Evolutionary conservation across 2,888 invertebrate species (phyloP).

Genomic region (Andricus curvator): DNA sequence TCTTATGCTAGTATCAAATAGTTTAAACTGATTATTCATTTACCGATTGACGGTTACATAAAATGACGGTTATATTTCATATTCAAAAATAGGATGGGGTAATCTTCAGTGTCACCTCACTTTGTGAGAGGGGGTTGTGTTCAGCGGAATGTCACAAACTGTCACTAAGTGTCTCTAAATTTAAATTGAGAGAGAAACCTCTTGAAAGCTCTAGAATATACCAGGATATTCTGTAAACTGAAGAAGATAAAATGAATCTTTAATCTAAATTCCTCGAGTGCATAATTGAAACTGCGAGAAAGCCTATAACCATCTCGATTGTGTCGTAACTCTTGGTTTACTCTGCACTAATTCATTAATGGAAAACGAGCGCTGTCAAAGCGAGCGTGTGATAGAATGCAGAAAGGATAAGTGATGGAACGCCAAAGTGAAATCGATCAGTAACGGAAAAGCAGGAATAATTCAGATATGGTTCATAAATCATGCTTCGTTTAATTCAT

Average conservation of each 20-base stretch:
- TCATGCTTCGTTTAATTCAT: background rate
- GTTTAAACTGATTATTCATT: too few relatives aligned
- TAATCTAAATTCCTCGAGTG: background rate
- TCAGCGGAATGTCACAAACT: too few relatives aligned
- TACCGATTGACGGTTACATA: too few relatives aligned
- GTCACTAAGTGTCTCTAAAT: too few relatives aligned
- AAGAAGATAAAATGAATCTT: background rate
- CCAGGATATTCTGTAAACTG: background rate
- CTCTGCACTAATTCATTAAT: constrained; percentile 3
- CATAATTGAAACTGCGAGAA: background rate
- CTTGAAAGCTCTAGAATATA: background rate
- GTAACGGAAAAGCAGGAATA: background rate
- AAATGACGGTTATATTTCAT: too few relatives aligned
- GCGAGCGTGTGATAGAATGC: background rate
- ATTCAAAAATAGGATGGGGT: too few relatives aligned
- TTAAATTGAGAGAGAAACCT: too few relatives aligned
- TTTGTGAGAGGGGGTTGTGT: too few relatives aligned
- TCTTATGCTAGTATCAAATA: too few relatives aligned
- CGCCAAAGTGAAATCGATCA: background rate
- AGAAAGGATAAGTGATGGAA: constrained; percentile 4
- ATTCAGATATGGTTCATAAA: background rate
- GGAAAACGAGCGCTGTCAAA: constrained; percentile 12
- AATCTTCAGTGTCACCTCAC: too few relatives aligned
- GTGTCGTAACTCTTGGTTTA: background rate
- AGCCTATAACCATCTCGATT: background rate